phyloP scores from a whole-genome alignment of 2,113 vertebrate genomes.

The Rana temporaria region DNA sequence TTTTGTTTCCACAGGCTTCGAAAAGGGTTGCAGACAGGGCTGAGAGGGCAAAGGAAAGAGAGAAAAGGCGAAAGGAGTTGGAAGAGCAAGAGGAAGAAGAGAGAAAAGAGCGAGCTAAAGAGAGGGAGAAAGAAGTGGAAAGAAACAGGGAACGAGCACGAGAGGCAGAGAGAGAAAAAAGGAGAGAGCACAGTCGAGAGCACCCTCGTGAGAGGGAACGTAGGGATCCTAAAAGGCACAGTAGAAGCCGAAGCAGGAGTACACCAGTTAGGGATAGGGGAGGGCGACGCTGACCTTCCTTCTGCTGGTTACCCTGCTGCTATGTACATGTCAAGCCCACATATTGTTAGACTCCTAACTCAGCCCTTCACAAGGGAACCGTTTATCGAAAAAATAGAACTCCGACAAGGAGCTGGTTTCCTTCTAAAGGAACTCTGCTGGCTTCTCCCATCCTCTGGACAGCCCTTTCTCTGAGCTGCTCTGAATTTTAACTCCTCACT shows the following conservation, averaged over 20 bases:
- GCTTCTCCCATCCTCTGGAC: neutral
- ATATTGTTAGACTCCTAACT: constrained; percentile 8
- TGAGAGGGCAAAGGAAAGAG: constrained; percentile 85
- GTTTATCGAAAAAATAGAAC: neutral
- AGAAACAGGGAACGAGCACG: constrained; percentile 67
- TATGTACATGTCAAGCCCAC: constrained; percentile 28
- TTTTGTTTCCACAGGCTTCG: constrained; percentile 61
- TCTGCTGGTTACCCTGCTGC: constrained; percentile 5
- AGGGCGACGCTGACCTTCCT: constrained; percentile 72
- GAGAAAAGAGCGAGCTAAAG: constrained; percentile 62
- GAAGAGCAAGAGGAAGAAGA: constrained; percentile 81
- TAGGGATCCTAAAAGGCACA: constrained; percentile 73
- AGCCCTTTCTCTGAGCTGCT: constrained; percentile 10
- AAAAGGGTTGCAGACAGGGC: constrained; percentile 80
- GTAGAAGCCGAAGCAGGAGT: constrained; percentile 82
- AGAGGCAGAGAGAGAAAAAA: constrained; percentile 62
- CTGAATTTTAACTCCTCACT: constrained; percentile 23
- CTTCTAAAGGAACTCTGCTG: constrained; percentile 16
- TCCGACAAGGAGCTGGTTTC: neutral
- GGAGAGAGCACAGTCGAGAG: constrained; percentile 59
- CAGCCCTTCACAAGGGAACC: constrained; percentile 40
- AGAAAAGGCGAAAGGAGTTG: constrained; percentile 82
- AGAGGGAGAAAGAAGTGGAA: constrained; percentile 63
- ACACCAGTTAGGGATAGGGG: constrained; percentile 81
- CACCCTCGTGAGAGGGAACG: constrained; percentile 71